Evolutionary conservation across 2,797 vertebrate species (phyloP).

Genomic region (Liasis olivaceus): DNA sequence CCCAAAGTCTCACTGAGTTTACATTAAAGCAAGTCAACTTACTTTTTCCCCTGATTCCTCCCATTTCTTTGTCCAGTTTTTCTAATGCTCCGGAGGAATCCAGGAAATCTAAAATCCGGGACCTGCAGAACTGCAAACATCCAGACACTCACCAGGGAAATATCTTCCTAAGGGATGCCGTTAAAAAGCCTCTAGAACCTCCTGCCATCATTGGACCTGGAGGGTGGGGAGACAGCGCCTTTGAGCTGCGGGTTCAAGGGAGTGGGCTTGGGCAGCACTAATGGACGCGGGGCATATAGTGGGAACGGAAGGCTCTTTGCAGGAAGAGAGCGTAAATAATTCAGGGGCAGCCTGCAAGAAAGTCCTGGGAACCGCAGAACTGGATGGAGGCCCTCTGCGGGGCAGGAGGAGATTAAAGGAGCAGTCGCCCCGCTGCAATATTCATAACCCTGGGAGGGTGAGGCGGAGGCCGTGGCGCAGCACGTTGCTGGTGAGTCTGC

Average conservation of each 20-base stretch:
- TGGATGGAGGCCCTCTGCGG: not conserved
- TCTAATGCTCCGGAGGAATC: not conserved
- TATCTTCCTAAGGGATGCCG: not conserved
- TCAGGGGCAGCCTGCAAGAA: not conserved
- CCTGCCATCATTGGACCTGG: not conserved
- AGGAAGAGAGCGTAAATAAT: not conserved
- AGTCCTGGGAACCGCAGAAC: not conserved
- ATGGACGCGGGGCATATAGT: not conserved
- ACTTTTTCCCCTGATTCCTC: too few species aligned
- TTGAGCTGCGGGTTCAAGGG: not conserved
- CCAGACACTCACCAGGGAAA: fast-evolving
- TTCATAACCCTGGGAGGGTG: not conserved
- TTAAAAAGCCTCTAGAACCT: not conserved
- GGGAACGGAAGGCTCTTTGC: not conserved
- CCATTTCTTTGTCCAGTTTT: too few species aligned
- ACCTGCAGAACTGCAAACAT: not conserved
- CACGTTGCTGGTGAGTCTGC: too few species aligned
- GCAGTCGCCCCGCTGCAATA: not conserved
- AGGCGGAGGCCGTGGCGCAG: not conserved
- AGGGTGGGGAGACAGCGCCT: not conserved
- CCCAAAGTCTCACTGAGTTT: too few species aligned
- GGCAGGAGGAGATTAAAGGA: not conserved
- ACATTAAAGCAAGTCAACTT: too few species aligned
- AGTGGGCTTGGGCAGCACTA: not conserved
- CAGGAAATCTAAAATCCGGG: not conserved